phyloP scores from a whole-genome alignment of 2,113 vertebrate genomes.

The Syngnathus typhle region DNA sequence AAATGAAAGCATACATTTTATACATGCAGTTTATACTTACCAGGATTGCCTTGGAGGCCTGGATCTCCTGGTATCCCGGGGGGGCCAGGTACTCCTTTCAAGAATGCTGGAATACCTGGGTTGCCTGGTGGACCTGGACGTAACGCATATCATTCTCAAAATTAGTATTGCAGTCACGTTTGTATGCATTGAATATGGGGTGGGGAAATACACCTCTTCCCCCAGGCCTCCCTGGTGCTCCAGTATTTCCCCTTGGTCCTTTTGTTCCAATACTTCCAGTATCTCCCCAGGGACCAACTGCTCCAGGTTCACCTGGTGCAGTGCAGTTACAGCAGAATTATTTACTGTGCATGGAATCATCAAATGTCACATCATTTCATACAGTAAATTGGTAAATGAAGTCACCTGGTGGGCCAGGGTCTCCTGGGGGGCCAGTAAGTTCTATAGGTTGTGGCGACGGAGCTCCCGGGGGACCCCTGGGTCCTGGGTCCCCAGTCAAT shows the following conservation, averaged over 20 bases:
- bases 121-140: slow-evolving; percentile 51
- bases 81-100: slow-evolving; percentile 36
- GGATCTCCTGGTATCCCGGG: slow-evolving; percentile 40
- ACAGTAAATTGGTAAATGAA: background rate
- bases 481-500: slow-evolving; percentile 41
- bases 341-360: background rate
- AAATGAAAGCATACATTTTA: background rate
- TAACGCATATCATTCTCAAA: background rate
- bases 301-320: slow-evolving; percentile 42
- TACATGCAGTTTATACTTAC: slow-evolving; percentile 41
- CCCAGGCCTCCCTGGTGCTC: slow-evolving; percentile 37
- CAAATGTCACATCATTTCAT: background rate
- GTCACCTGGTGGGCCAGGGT: slow-evolving; percentile 41
- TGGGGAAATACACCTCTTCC: slow-evolving; percentile 39
- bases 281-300: slow-evolving; percentile 40
- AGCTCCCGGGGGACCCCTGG: slow-evolving; percentile 28
- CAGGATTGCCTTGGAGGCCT: slow-evolving; percentile 62
- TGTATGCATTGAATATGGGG: background rate
- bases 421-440: slow-evolving; percentile 10
- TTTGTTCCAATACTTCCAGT: slow-evolving; percentile 44
- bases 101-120: slow-evolving; percentile 18
- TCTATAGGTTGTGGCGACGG: fast-evolving
- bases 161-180: background rate
- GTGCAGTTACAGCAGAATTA: background rate
- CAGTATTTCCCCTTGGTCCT: slow-evolving; percentile 40